phyloP scores from a whole-genome alignment of 1,140 invertebrate species.

The Harpegnathos saltator region DNA sequence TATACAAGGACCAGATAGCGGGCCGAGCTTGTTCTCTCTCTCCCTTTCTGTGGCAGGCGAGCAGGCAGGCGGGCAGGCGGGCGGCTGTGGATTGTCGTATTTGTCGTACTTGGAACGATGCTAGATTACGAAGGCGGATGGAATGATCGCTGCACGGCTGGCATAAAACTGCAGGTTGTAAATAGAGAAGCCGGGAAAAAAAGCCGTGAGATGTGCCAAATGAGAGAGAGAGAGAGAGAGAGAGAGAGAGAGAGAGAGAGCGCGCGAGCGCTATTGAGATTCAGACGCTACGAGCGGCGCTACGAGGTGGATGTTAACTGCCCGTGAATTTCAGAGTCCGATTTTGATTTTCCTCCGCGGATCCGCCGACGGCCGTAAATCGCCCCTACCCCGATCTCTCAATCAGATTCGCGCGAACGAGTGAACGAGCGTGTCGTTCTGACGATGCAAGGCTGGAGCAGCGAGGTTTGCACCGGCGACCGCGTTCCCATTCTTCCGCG shows the following conservation, averaged over 20 bases:
- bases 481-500: neutral
- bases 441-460: too few species aligned
- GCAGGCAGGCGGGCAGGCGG: slow-evolving; percentile 30
- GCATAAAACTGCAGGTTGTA: slow-evolving; percentile 54
- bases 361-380: too few species aligned
- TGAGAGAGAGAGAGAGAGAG: too few species aligned
- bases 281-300: slow-evolving; percentile 6
- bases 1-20: slow-evolving; percentile 57
- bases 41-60: slow-evolving; percentile 13
- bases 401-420: too few species aligned
- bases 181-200: slow-evolving; percentile 52
- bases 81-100: slow-evolving; percentile 65
- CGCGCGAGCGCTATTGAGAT: slow-evolving; percentile 23
- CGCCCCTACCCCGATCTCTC: too few species aligned
- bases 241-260: too few species aligned
- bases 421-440: too few species aligned
- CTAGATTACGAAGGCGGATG: slow-evolving; percentile 59
- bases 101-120: slow-evolving; percentile 60
- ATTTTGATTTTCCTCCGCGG: too few species aligned
- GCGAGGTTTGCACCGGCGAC: too few species aligned
- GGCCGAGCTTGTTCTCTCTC: slow-evolving; percentile 57
- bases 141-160: slow-evolving; percentile 44
- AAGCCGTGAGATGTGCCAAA: slow-evolving; percentile 43
- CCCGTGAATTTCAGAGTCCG: neutral
- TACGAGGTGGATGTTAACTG: slow-evolving; percentile 12